phyloP scores from a whole-genome alignment of 2,113 vertebrate species.

The Oxyruncus cristatus region DNA sequence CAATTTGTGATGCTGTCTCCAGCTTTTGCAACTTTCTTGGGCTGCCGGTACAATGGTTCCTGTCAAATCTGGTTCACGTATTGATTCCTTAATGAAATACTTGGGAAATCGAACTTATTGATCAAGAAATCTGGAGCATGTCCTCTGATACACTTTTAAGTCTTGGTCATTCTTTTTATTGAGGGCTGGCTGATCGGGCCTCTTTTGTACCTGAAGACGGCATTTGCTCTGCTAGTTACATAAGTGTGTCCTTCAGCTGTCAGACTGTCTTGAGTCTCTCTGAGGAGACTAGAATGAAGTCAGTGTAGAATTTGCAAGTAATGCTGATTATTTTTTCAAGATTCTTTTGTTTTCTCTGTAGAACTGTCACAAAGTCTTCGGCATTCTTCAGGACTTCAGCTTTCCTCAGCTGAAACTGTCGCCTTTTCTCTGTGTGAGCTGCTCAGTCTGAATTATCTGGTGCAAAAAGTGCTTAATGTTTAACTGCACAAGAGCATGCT shows the following conservation, averaged over 20 bases:
- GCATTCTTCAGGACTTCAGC: not conserved
- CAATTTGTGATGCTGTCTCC: not conserved
- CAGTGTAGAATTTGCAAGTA: not conserved
- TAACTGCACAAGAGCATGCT: not conserved
- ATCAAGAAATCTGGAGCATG: not conserved
- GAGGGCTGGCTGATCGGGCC: not conserved
- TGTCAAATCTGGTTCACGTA: accelerated
- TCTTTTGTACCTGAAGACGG: not conserved
- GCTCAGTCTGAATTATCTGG: not conserved
- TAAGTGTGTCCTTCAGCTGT: not conserved
- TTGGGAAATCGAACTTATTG: not conserved
- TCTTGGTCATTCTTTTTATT: not conserved
- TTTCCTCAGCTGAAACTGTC: not conserved
- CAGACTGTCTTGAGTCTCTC: not conserved
- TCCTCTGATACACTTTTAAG: not conserved
- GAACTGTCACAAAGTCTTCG: not conserved
- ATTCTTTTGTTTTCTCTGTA: not conserved
- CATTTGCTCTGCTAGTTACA: not conserved
- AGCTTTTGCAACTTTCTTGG: not conserved
- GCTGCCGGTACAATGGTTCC: not conserved
- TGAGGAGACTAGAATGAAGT: not conserved
- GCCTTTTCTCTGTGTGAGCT: not conserved
- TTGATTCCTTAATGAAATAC: not conserved
- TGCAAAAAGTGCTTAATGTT: not conserved
- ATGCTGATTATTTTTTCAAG: not conserved